These are phyloP conservation scores for Cataglyphis rosenhaueri DNA, from an alignment of 2,888 invertebrate genomes.

Conservation along the genomic window DNA sequence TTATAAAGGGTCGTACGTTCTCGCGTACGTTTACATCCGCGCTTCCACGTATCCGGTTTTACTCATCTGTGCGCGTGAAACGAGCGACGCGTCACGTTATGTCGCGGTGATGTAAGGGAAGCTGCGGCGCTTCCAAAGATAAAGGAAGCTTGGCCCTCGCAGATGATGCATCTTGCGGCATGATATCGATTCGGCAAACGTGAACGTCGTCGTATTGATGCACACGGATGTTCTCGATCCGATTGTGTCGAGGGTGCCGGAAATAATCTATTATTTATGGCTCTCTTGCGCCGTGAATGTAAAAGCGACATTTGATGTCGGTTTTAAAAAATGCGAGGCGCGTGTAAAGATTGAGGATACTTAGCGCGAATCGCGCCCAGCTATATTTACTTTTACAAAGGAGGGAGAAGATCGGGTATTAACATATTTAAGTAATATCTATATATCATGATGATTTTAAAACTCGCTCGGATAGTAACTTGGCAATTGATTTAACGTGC, in stretches of 20 bases:
- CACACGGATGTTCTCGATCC: conserved; percentile 11
- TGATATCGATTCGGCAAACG: conserved; percentile 2
- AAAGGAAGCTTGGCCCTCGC: not conserved
- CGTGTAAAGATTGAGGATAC: not conserved
- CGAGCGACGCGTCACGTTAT: not conserved
- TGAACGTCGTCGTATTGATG: not conserved
- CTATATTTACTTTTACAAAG: conserved; percentile 1
- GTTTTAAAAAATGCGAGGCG: not conserved
- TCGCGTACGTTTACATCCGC: conserved; percentile 26
- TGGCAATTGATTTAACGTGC: not conserved
- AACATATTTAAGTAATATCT: conserved; percentile 6
- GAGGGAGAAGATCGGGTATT: not conserved
- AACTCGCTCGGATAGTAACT: not conserved
- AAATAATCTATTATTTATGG: conserved; percentile 47
- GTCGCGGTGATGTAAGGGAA: not conserved
- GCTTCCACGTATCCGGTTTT: conserved; percentile 43
- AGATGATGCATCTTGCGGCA: conserved; percentile 6
- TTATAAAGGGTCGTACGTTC: conserved; percentile 57
- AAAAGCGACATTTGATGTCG: not conserved
- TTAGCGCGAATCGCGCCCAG: not conserved
- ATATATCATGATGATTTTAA: not conserved
- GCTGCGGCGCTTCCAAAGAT: not conserved
- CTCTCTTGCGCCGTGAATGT: not conserved
- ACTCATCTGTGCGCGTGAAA: conserved; percentile 31
- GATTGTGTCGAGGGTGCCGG: conserved; percentile 26